Conservation (phyloP, 2,888 invertebrate genomes). For the Latrodectus elegans region DNA sequence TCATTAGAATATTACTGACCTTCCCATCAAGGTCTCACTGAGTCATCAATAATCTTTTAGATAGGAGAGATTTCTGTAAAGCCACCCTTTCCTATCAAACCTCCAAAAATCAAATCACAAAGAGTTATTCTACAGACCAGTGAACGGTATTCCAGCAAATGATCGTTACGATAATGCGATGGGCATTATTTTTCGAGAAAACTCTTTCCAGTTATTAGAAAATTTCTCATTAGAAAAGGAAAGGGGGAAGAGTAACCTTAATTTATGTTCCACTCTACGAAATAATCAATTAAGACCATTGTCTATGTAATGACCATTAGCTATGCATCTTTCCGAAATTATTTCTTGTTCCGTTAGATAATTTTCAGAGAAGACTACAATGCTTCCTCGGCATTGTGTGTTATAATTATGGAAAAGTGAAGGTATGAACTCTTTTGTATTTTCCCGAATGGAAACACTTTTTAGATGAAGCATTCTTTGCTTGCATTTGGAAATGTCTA, state of each 20-base stretch:
- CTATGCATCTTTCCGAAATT: constrained; percentile 19
- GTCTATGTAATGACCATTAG: constrained; percentile 47
- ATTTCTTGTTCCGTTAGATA: constrained; percentile 45
- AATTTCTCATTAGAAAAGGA: constrained; percentile 53
- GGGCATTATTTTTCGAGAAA: constrained; percentile 43
- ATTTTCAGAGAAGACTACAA: constrained; percentile 47
- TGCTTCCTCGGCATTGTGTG: constrained; percentile 46
- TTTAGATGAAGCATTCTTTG: too few relatives aligned
- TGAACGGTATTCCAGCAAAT: constrained; percentile 21
- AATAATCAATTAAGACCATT: constrained; percentile 69
- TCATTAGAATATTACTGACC: constrained; percentile 9
- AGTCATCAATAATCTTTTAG: neutral
- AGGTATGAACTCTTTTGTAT: constrained; percentile 13
- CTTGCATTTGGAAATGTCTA: too few relatives aligned
- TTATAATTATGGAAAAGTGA: constrained; percentile 62
- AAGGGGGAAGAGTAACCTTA: constrained; percentile 18
- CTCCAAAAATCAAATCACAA: constrained; percentile 45
- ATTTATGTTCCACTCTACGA: constrained; percentile 52
- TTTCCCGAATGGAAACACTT: constrained; percentile 35
- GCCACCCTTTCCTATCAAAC: neutral
- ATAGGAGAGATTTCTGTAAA: neutral
- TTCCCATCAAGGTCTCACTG: neutral
- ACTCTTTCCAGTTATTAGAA: constrained; percentile 51
- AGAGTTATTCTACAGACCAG: constrained; percentile 10
- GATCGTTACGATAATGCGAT: constrained; percentile 62